A percentile compares a stretch with the other conserved stretches of the same genome.
These are phyloP conservation scores for Phylloscopus trochiloides DNA, from an alignment of 2,113 vertebrate species.

Conservation along the genomic window DNA sequence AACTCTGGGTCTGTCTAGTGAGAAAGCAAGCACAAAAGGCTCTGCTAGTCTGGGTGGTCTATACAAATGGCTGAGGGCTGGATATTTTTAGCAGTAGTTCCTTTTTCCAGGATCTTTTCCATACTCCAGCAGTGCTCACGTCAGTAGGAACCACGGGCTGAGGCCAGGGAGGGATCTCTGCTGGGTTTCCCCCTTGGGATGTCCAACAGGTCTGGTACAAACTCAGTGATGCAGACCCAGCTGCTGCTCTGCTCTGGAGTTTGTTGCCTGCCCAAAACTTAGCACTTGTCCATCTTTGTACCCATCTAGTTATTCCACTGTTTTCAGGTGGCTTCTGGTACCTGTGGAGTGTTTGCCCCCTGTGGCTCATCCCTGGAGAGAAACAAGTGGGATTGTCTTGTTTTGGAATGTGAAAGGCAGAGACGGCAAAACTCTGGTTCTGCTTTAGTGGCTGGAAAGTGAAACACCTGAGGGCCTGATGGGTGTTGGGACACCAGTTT, in stretches of 20 bases:
- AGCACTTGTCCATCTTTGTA: neutral
- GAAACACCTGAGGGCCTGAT: accelerated
- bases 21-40: neutral
- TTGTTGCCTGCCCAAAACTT: neutral
- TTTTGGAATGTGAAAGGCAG: neutral
- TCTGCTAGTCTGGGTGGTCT: neutral
- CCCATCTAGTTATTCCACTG: neutral
- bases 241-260: neutral
- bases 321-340: neutral
- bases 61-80: neutral
- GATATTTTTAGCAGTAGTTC: neutral
- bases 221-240: accelerated
- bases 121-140: accelerated
- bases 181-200: neutral
- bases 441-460: neutral
- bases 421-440: neutral
- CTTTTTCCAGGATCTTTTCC: neutral
- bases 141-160: neutral
- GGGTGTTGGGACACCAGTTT: neutral
- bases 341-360: neutral
- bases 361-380: neutral
- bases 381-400: neutral
- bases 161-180: neutral
- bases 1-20: accelerated
- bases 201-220: neutral